Base-by-base conservation (phyloP, 1,140 invertebrate species). In the Doryteuthis pealeii region DNA sequence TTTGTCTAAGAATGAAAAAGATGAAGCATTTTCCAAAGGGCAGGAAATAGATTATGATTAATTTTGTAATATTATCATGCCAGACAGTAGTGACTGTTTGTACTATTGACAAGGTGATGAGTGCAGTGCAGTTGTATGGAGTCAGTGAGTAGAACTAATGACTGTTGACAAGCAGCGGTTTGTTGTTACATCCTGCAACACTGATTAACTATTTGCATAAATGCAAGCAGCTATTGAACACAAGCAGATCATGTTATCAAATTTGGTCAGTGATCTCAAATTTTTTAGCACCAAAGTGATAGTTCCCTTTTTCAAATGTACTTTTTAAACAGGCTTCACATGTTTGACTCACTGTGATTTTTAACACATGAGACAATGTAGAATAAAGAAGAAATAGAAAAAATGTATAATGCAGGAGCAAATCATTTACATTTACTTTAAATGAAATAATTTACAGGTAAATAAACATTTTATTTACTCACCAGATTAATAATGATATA, bases 11-110 rank as follows among this genome's bases (percentile, higher is more conserved):
- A 22, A 62, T n/a, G 12, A 62, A n/a, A 22, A 22, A 22, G 18
- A 62, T n/a, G 18, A 28, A 62, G 26, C 26, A 62, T 22, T 22
- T 62, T 62, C 26, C 10, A 22, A 62, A 28, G 18, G 54, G 26
- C 54, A 62, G 54, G 18, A 62, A 62, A 62, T 62, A 62, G 26
- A 22, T 62, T n/a, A 62, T 22, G 54, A 62, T 62, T 62, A 62
- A 49, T 62, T 22, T 62, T 62, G 12, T 28, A n/a, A 62, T 22
- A 28, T 40, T 5, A 40, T 62, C 54, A 62, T 28, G 54, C 18
- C 54, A 62, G 26, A 62, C 54, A n/a, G 18, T 5, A 62, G 54
- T 49, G 45, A 62, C 12, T 22, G 54, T 15, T 5, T 28, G 22
- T 62, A 62, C 18, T 62, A 28, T 18, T 62, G 22, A 62, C 10